Conservation (phyloP, 2,888 invertebrate species). For the Drosophila cyrtoloma region DNA sequence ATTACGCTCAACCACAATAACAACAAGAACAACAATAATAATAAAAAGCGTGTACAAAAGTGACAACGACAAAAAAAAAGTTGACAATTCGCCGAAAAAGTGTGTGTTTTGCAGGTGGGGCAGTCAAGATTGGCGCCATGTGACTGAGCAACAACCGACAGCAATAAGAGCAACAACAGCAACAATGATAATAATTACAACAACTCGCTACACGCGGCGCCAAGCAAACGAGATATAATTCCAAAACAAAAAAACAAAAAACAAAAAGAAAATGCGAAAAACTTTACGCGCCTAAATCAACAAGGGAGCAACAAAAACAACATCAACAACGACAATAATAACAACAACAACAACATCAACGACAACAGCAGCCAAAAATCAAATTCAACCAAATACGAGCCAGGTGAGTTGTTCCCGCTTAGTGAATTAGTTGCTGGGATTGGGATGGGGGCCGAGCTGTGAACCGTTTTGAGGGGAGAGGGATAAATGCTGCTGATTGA, state of each 20-base stretch:
- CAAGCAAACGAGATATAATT: constrained; percentile 46
- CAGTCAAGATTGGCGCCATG: constrained; percentile 47
- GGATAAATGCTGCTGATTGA: constrained; percentile 54
- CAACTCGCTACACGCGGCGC: constrained; percentile 49
- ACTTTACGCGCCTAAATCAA: constrained; percentile 59
- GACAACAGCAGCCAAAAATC: constrained; percentile 23
- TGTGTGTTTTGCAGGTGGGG: constrained; percentile 18
- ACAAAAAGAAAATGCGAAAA: constrained; percentile 42
- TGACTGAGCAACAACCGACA: constrained; percentile 23
- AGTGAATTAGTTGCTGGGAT: neutral
- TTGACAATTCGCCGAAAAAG: constrained; percentile 9
- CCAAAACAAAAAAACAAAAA: constrained; percentile 31
- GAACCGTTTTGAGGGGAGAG: too few species aligned
- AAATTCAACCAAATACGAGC: constrained; percentile 31
- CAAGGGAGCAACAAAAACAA: constrained; percentile 54
- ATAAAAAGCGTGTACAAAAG: constrained; percentile 31
- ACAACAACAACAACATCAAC: constrained; percentile 34
- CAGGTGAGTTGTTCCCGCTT: constrained; percentile 48
- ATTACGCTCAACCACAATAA: constrained; percentile 2
- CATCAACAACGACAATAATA: constrained; percentile 15
- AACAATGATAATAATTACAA: constrained; percentile 19
- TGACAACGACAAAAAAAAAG: constrained; percentile 17
- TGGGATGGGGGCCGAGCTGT: neutral
- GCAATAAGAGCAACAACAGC: constrained; percentile 25
- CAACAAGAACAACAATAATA: constrained; percentile 8